Evolutionary conservation across 1,140 invertebrate genomes (phyloP), one percentile per base, ranked within the genome.

Genomic region (Sinella curviseta): DNA sequence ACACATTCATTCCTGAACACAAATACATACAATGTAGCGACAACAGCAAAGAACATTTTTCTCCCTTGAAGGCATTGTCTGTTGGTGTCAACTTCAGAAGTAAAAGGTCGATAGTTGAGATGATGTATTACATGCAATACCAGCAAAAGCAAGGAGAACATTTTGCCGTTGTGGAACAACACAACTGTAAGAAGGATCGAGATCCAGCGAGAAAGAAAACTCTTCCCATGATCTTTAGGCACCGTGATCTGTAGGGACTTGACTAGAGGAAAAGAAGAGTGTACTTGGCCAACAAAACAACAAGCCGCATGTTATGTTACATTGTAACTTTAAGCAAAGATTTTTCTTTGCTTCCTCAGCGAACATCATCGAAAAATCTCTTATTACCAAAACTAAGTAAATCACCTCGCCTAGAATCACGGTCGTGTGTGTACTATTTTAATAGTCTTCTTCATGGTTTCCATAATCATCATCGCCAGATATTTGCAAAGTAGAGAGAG

Each of bases 41-140:
- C 39, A 20, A 48, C 39, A 48, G 57, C 57, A 31, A 30, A 16
- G 26, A 70, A 70, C 65, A 70, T 70, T 70, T 17, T 70, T 70
- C 65, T 70, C 65, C 65, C 31, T 30, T 16, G 65, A 70, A 70
- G 31, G 31, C 31, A 70, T 70, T 70, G 65, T 70, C 30, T 70
- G 65, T 24, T 33, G 12, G 65, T 70, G 65, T 70, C 65, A 70
- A 70, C 65, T 70, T 31, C 65, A 70, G 65, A 70, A 30, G 65
- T 12, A 33, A n/a, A 24, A 70, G 65, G 65, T 70, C 65, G 65
- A 70, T 70, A 70, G 26, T 70, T 70, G 65, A 70, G 65, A 70
- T 70, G 65, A 70, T 70, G 26, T 70, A 70, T 70, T 70, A 70
- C 65, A 17, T 12, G 65, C 12, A 8, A 8, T 31, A 31, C 1